A percentile compares a stretch with the other conserved stretches of the same genome.
Evolutionary conservation across 1,140 invertebrate species (phyloP).

Genomic region (Lethrus apterus): DNA sequence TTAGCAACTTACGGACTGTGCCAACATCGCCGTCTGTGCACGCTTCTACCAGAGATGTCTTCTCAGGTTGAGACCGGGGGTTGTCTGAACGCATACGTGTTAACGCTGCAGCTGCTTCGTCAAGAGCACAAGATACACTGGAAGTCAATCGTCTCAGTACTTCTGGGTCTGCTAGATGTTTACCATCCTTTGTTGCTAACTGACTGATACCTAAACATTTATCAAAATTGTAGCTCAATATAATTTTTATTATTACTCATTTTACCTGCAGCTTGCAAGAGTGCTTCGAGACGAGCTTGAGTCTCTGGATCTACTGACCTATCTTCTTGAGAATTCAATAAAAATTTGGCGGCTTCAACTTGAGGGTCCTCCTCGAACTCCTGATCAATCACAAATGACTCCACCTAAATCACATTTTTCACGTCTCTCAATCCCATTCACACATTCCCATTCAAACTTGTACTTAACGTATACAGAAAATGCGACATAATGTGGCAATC

Average conservation of each 20-base stretch:
- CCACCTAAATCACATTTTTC: constrained; percentile 50
- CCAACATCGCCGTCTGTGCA: constrained; percentile 89
- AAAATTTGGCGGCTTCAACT: constrained; percentile 69
- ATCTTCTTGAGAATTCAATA: constrained; percentile 67
- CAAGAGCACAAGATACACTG: constrained; percentile 85
- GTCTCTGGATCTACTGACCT: constrained; percentile 82
- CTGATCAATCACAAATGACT: constrained; percentile 61
- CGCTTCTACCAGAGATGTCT: constrained; percentile 73
- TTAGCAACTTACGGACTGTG: constrained; percentile 79
- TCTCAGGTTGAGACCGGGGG: constrained; percentile 42
- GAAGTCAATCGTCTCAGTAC: constrained; percentile 77
- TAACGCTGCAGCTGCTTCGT: constrained; percentile 90
- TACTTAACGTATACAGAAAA: no score
- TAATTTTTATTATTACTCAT: background rate
- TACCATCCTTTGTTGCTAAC: constrained; percentile 69
- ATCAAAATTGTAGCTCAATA: constrained; percentile 4
- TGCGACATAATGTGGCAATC: no score
- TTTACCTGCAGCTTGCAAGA: constrained; percentile 82
- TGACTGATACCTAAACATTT: constrained; percentile 58
- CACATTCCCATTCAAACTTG: constrained; percentile 10
- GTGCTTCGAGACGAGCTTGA: constrained; percentile 77
- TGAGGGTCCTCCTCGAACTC: constrained; percentile 61
- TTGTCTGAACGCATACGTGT: constrained; percentile 89
- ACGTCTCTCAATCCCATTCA: constrained; percentile 9
- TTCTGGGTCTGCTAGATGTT: constrained; percentile 71